Percentiles rank a stretch among this genome's conserved stretches.
phyloP scores from a whole-genome alignment of 2,113 vertebrate genomes.

The Oenanthe melanoleuca region DNA sequence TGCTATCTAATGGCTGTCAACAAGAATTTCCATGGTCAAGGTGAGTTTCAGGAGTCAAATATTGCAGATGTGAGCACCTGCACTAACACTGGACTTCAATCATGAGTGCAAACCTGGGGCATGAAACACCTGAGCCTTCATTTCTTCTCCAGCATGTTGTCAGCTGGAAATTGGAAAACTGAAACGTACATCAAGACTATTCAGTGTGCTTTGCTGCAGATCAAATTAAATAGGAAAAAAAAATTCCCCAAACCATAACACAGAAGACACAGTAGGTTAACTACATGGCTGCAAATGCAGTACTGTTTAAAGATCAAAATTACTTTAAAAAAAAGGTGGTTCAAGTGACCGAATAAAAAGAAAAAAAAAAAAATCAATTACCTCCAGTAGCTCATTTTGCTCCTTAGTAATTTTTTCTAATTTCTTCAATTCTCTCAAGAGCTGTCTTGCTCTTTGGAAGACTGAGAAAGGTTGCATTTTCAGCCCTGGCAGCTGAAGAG shows the following conservation, averaged over 20 bases:
- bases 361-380: conserved; percentile 36
- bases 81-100: neutral
- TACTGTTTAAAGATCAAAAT: neutral
- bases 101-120: neutral
- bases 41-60: neutral
- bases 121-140: neutral
- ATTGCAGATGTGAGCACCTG: neutral
- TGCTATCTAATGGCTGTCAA: neutral
- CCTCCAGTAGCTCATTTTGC: conserved; percentile 82
- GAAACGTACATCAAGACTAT: neutral
- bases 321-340: neutral
- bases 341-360: neutral
- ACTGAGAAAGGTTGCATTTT: conserved; percentile 79
- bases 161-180: neutral
- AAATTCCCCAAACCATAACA: neutral
- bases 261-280: neutral
- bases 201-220: neutral
- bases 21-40: neutral
- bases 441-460: conserved; percentile 78
- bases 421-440: conserved; percentile 79
- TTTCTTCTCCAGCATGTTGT: neutral
- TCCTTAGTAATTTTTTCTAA: conserved; percentile 84
- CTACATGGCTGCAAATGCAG: neutral
- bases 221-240: neutral
- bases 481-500: conserved; percentile 77